Percentiles rank a stretch among this genome's conserved stretches.
These are phyloP conservation scores for Tenebrosternarchus preto DNA, from an alignment of 2,113 vertebrate species.

Conservation along the genomic window DNA sequence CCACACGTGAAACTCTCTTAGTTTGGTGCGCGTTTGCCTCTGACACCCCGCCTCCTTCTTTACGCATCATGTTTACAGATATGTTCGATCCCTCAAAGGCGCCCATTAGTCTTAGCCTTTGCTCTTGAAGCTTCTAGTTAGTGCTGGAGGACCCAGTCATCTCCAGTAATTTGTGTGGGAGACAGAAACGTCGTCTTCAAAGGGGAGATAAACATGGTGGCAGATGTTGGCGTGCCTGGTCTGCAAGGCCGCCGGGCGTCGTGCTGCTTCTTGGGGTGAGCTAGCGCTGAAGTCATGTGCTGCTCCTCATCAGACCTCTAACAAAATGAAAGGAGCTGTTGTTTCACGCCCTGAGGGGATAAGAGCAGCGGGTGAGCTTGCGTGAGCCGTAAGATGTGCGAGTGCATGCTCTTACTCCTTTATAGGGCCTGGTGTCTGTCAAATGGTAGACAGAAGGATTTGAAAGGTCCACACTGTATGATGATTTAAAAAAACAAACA, in stretches of 20 bases:
- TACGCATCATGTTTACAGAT: background rate
- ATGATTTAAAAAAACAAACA: conserved; percentile 60
- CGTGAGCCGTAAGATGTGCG: conserved; percentile 36
- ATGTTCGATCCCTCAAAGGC: background rate
- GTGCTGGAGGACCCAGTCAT: background rate
- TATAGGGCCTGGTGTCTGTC: conserved; percentile 27
- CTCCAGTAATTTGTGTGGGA: conserved; percentile 20
- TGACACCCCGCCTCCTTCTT: background rate
- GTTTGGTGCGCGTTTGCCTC: background rate
- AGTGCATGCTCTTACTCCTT: conserved; percentile 27
- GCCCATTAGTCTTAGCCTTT: background rate
- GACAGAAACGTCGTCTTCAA: conserved; percentile 27
- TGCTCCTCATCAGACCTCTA: conserved; percentile 32
- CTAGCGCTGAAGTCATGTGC: conserved; percentile 16
- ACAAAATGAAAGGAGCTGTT: conserved; percentile 38
- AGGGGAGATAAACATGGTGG: conserved; percentile 16
- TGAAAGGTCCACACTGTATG: conserved; percentile 62
- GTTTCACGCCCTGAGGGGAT: conserved; percentile 30
- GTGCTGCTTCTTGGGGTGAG: conserved; percentile 3
- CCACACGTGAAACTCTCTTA: background rate
- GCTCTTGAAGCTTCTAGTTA: background rate
- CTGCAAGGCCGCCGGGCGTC: background rate
- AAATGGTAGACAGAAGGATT: conserved; percentile 57
- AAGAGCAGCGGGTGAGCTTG: background rate
- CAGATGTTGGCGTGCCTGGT: conserved; percentile 15